These are phyloP conservation scores for Nomia melanderi DNA, from an alignment of 1,140 invertebrate genomes.

Conservation along the genomic window DNA sequence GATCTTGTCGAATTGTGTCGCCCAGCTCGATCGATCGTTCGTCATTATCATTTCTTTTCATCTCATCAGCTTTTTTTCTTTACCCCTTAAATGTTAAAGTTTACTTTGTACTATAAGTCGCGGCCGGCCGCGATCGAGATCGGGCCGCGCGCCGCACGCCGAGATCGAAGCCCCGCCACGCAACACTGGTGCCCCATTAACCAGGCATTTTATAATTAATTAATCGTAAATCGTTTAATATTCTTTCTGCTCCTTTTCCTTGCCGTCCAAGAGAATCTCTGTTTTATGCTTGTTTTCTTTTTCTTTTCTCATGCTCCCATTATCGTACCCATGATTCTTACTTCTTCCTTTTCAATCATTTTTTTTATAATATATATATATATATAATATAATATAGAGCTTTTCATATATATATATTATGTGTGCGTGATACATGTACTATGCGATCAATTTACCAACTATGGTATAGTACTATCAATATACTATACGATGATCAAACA, in stretches of 20 bases:
- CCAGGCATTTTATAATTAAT: conserved; percentile 23
- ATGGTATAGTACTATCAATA: conserved; percentile 63
- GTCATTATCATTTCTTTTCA: conserved; percentile 1
- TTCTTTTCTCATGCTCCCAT: not conserved
- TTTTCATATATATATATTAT: conserved; percentile 59
- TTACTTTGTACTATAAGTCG: conserved; percentile 80
- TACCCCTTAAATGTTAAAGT: conserved; percentile 66
- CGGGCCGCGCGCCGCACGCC: conserved; percentile 62
- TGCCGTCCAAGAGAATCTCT: conserved; percentile 15
- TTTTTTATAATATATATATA: conserved; percentile 9
- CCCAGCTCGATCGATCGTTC: conserved; percentile 10
- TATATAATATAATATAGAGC: no score
- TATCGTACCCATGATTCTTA: not conserved
- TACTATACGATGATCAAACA: conserved; percentile 67
- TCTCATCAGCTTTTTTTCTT: not conserved
- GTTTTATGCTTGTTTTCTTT: not conserved
- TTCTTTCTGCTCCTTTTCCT: conserved; percentile 40
- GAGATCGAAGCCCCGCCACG: conserved; percentile 69
- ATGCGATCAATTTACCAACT: conserved; percentile 64
- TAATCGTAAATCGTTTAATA: conserved; percentile 34
- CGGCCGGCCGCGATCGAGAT: conserved; percentile 54
- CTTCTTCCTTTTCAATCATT: conserved; percentile 32
- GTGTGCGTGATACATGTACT: conserved; percentile 66
- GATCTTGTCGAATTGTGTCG: no score
- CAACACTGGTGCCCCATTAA: conserved; percentile 50